A percentile compares a stretch with the other conserved stretches of the same genome.
Evolutionary conservation across 2,113 vertebrate species (phyloP).

Genomic region (Burhinus oedicnemus): DNA sequence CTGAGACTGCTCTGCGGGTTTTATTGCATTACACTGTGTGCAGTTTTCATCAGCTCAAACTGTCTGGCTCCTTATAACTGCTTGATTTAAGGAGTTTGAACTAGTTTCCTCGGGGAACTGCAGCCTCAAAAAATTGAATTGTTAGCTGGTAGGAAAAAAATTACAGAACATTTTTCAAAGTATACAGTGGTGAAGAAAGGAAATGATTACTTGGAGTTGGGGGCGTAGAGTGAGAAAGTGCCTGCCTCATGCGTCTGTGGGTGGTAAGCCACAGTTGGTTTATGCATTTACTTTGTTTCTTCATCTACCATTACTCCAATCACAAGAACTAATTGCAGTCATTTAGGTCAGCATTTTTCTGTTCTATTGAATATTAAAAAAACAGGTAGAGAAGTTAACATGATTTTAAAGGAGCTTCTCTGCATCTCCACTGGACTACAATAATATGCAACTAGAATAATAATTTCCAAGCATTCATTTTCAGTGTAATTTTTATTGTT

Average conservation of each 20-base stretch:
- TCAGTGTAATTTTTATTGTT: not conserved
- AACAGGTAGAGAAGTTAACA: not conserved
- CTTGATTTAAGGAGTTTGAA: constrained; percentile 45
- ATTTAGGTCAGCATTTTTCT: constrained; percentile 5
- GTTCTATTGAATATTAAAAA: not conserved
- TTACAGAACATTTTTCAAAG: constrained; percentile 44
- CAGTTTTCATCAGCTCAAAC: constrained; percentile 17
- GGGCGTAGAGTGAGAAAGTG: constrained; percentile 25
- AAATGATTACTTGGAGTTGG: constrained; percentile 49
- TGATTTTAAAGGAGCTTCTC: not conserved
- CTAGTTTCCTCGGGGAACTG: constrained; percentile 19
- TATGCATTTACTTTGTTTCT: constrained; percentile 38
- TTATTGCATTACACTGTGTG: constrained; percentile 24
- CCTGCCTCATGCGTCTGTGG: constrained; percentile 19
- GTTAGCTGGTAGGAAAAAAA: constrained; percentile 44
- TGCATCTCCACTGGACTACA: not conserved
- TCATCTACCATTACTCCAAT: not conserved
- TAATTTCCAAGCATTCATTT: not conserved
- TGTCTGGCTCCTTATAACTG: not conserved
- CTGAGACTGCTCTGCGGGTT: not conserved
- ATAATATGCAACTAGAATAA: not conserved
- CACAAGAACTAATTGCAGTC: constrained; percentile 36
- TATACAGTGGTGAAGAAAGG: constrained; percentile 50
- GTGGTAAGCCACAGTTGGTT: constrained; percentile 27
- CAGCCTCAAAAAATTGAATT: constrained; percentile 36